A percentile compares a stretch with the other conserved stretches of the same genome.
phyloP scores from a whole-genome alignment of 2,797 vertebrate genomes.

The Phataginus tetradactyla region DNA sequence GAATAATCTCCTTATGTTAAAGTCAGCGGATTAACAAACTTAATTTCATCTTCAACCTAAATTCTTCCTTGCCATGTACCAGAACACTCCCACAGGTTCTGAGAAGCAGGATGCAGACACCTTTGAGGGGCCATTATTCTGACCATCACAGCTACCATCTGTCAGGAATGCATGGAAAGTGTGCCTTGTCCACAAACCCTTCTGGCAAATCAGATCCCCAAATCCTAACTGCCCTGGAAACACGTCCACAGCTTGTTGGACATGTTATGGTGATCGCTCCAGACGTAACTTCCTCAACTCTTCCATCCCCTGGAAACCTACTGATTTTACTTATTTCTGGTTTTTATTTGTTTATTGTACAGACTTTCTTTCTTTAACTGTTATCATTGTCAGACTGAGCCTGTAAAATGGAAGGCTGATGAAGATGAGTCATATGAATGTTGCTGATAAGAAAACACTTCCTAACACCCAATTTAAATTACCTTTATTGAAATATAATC shows the following conservation, averaged over 20 bases:
- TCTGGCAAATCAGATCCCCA: conserved; percentile 11
- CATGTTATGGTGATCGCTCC: background rate
- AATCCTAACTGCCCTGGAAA: conserved; percentile 34
- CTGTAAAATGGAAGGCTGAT: conserved; percentile 49
- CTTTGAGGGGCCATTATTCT: background rate
- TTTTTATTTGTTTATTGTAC: background rate
- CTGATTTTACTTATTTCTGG: background rate
- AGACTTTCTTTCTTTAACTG: background rate
- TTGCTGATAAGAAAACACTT: conserved; percentile 64
- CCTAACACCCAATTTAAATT: conserved; percentile 65
- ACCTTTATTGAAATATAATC: conserved; percentile 53
- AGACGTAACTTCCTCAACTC: background rate
- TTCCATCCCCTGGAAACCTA: background rate
- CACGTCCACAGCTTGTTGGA: background rate
- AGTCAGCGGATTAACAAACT: background rate
- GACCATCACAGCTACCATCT: background rate
- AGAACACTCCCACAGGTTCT: background rate
- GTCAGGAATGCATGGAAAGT: background rate
- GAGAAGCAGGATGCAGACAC: background rate
- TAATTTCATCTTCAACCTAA: background rate
- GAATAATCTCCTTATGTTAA: background rate
- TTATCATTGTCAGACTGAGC: conserved; percentile 22
- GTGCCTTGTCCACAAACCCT: background rate
- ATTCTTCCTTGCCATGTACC: background rate
- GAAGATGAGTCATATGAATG: conserved; percentile 61